These are phyloP conservation scores for Platycercus adscitus DNA, from an alignment of 2,113 vertebrate genomes.

Conservation along the genomic window DNA sequence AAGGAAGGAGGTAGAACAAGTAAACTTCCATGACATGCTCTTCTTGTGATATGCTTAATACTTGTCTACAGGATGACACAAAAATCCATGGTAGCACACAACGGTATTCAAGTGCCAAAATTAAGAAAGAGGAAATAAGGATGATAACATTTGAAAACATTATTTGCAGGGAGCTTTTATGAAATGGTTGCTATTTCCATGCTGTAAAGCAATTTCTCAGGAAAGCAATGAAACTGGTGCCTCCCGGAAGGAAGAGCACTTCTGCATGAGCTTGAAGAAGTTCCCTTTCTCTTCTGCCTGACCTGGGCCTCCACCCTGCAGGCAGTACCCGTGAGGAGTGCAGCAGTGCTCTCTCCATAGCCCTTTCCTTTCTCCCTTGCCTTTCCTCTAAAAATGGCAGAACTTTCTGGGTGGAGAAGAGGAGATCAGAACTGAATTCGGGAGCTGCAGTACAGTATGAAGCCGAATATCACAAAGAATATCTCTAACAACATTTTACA, in stretches of 20 bases:
- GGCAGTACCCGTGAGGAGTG: too few relatives aligned
- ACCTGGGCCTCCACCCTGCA: not conserved
- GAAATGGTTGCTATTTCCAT: not conserved
- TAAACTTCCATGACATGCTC: not conserved
- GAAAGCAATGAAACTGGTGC: not conserved
- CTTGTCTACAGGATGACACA: not conserved
- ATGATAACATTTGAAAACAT: not conserved
- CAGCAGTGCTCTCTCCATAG: not conserved
- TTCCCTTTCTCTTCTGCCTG: not conserved
- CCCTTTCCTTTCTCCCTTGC: not conserved
- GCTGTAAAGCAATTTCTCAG: not conserved
- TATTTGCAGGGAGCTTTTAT: not conserved
- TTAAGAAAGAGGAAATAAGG: not conserved
- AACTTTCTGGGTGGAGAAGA: not conserved
- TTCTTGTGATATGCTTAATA: not conserved
- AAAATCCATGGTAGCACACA: not conserved
- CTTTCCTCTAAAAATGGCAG: not conserved
- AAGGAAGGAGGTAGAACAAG: not conserved
- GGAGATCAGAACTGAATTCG: not conserved
- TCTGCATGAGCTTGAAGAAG: not conserved
- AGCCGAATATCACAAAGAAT: not conserved
- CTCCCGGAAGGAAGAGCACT: not conserved
- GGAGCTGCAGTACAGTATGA: not conserved
- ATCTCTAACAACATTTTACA: not conserved
- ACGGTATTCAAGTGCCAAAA: not conserved